These are phyloP conservation scores for Tinamus major DNA, from an alignment of 2,797 vertebrate species.

Conservation along the genomic window DNA sequence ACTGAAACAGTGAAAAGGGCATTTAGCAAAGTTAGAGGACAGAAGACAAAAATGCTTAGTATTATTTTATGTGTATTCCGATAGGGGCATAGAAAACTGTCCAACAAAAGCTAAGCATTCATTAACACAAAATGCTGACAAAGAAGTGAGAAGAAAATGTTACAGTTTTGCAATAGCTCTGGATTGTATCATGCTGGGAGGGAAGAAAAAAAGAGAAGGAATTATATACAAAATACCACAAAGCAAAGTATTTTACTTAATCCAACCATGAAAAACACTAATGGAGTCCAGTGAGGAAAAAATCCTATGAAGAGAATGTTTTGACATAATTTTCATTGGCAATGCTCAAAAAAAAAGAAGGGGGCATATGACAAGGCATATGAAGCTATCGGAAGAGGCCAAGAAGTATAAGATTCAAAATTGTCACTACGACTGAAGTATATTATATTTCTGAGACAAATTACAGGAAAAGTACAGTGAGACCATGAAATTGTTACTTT, in stretches of 20 bases:
- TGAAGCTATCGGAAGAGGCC: no score
- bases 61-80: neutral
- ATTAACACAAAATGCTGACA: neutral
- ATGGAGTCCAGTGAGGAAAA: neutral
- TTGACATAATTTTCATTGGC: no score
- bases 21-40: neutral
- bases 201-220: neutral
- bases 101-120: neutral
- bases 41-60: neutral
- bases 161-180: neutral
- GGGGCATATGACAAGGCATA: no score
- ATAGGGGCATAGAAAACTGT: no score
- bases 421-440: no score
- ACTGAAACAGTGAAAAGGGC: neutral
- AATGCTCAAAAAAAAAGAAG: no score
- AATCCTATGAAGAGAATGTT: neutral
- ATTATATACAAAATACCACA: neutral
- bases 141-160: neutral
- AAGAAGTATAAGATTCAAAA: no score
- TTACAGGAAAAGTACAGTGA: neutral
- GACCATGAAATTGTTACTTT: neutral
- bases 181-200: no score
- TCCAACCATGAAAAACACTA: neutral
- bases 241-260: neutral
- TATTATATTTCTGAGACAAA: no score